Evolutionary conservation across 2,888 invertebrate genomes (phyloP).

Genomic region (Aphidius colemani): DNA sequence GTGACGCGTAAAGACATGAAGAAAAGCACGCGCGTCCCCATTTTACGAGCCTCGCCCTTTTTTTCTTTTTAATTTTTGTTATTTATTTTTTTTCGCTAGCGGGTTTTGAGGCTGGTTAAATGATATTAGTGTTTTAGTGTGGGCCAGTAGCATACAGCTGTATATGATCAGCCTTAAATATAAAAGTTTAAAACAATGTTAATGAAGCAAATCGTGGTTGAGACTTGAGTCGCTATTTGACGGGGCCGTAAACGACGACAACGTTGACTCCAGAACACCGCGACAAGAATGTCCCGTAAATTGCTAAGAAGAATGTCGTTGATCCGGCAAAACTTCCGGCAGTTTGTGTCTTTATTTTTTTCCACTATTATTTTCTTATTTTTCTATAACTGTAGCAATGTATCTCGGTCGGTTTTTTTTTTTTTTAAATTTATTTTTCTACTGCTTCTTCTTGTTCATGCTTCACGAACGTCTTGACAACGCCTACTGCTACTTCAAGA

Average conservation of each 20-base stretch:
- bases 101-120: too few species aligned
- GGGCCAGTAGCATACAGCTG: slow-evolving; percentile 1
- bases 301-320: slow-evolving; percentile 33
- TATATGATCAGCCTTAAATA: slow-evolving; percentile 19
- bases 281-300: slow-evolving; percentile 34
- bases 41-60: slow-evolving; percentile 3
- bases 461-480: too few species aligned
- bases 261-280: background rate
- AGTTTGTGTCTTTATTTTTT: slow-evolving; percentile 17
- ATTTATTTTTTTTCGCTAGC: background rate
- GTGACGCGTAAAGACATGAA: too few species aligned
- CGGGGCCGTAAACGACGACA: slow-evolving; percentile 22
- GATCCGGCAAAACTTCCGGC: slow-evolving; percentile 31
- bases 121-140: background rate
- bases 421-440: too few species aligned
- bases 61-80: too few species aligned
- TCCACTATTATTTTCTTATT: slow-evolving; percentile 4
- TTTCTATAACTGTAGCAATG: background rate
- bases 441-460: too few species aligned
- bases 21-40: too few species aligned
- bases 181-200: slow-evolving; percentile 27
- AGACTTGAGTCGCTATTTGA: slow-evolving; percentile 14
- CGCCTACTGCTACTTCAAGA: too few species aligned
- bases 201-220: slow-evolving; percentile 27
- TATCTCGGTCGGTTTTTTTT: too few species aligned